Evolutionary conservation across 2,113 vertebrate genomes (phyloP).

Genomic region (Motacilla tschutschensis): DNA sequence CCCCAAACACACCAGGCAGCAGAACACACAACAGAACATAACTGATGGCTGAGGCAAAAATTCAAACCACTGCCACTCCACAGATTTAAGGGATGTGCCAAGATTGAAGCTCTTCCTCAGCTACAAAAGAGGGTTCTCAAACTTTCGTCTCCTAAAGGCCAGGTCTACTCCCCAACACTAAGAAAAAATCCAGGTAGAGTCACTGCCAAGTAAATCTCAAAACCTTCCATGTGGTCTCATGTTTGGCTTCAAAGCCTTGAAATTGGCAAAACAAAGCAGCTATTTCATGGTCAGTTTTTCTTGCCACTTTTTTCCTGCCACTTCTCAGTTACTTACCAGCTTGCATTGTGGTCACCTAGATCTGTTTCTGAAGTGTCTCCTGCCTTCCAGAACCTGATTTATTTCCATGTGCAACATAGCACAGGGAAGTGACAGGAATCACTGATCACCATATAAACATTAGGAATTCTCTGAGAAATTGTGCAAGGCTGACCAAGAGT

Average conservation of each 20-base stretch:
- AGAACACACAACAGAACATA: background rate
- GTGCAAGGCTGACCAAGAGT: background rate
- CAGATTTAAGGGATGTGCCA: background rate
- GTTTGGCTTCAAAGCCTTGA: slow-evolving; percentile 3
- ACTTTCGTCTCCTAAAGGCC: background rate
- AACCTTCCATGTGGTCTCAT: background rate
- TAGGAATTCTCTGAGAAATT: background rate
- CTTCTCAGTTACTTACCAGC: background rate
- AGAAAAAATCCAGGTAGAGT: background rate
- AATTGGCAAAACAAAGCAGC: background rate
- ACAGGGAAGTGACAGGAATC: background rate
- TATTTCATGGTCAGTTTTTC: background rate
- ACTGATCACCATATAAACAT: background rate
- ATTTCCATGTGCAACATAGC: background rate
- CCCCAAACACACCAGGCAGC: background rate
- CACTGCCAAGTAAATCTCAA: background rate
- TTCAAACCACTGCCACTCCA: background rate
- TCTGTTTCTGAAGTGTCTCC: background rate
- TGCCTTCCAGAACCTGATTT: background rate
- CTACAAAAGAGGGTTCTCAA: background rate
- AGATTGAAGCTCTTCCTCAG: background rate
- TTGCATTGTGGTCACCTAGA: background rate
- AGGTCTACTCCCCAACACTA: background rate
- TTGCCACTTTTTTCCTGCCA: background rate
- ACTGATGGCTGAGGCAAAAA: background rate